Percentiles rank a stretch among this genome's conserved stretches.
phyloP scores from a whole-genome alignment of 1,140 invertebrate species.

The Drosophila seguyi region DNA sequence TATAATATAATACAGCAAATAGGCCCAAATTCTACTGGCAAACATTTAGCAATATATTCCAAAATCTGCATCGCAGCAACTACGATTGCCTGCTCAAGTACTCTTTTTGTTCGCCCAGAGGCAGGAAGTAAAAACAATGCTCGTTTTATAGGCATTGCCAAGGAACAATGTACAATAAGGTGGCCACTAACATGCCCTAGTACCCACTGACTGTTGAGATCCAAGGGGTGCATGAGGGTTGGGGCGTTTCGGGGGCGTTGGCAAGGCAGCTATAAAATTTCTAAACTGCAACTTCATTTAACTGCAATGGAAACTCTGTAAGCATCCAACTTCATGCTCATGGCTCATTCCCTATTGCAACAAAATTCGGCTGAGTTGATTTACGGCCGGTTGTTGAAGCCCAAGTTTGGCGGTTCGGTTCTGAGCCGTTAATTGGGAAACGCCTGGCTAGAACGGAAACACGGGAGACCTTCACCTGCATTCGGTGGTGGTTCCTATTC shows the following conservation, averaged over 20 bases:
- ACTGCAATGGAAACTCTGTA: constrained; percentile 49
- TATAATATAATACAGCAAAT: too few relatives aligned
- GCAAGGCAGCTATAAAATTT: constrained; percentile 28
- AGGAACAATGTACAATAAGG: constrained; percentile 8
- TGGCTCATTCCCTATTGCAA: constrained; percentile 12
- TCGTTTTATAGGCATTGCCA: not conserved
- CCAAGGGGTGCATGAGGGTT: too few relatives aligned
- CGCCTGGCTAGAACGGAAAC: not conserved
- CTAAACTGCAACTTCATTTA: constrained; percentile 50
- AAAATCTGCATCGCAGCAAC: too few relatives aligned
- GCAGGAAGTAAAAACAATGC: constrained; percentile 5
- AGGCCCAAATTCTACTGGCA: not conserved
- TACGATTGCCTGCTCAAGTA: not conserved
- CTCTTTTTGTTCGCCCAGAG: not conserved
- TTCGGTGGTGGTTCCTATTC: not conserved
- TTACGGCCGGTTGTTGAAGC: constrained; percentile 22
- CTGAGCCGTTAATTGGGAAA: not conserved
- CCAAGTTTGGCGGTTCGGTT: not conserved
- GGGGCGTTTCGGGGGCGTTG: constrained; percentile 12
- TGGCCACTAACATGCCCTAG: not conserved
- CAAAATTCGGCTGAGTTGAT: constrained; percentile 28
- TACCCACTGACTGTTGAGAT: too few relatives aligned
- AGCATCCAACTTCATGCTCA: constrained; percentile 13
- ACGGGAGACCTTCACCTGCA: not conserved
- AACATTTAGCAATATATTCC: not conserved